A percentile compares a stretch with the other conserved stretches of the same genome.
phyloP scores from a whole-genome alignment of 2,888 invertebrate species.

The Nephrotoma flavescens region DNA sequence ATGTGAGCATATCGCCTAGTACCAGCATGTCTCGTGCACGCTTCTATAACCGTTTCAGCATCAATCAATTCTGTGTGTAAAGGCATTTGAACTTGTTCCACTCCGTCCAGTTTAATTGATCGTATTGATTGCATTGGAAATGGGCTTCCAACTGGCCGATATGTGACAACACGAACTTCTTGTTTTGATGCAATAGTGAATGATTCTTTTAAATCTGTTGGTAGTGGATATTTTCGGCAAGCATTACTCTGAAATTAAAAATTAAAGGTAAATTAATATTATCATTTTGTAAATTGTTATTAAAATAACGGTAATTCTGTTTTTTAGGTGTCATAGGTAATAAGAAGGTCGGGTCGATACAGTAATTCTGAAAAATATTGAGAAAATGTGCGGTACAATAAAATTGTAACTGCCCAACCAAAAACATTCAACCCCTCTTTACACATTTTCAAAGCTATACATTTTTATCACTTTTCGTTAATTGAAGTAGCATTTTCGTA shows the following conservation, averaged over 20 bases:
- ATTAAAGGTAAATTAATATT: background rate
- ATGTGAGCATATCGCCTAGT: background rate
- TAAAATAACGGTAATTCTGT: no score
- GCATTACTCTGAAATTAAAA: background rate
- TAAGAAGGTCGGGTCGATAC: no score
- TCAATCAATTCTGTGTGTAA: background rate
- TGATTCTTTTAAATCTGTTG: background rate
- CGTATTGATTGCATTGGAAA: background rate
- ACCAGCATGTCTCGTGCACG: background rate
- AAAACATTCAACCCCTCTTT: no score
- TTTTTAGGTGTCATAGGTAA: no score
- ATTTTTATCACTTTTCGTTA: no score
- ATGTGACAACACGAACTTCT: background rate
- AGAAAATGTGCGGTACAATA: no score
- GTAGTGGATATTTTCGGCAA: background rate
- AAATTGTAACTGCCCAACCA: no score
- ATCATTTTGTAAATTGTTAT: no score
- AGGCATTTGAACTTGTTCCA: background rate
- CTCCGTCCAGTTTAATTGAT: background rate
- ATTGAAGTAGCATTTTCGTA: no score
- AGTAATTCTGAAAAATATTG: no score
- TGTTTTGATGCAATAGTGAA: background rate
- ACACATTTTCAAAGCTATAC: no score
- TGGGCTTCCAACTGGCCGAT: background rate
- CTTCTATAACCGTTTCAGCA: background rate